Evolutionary conservation across 2,113 vertebrate species (phyloP).

Genomic region (Oreotragus oreotragus): DNA sequence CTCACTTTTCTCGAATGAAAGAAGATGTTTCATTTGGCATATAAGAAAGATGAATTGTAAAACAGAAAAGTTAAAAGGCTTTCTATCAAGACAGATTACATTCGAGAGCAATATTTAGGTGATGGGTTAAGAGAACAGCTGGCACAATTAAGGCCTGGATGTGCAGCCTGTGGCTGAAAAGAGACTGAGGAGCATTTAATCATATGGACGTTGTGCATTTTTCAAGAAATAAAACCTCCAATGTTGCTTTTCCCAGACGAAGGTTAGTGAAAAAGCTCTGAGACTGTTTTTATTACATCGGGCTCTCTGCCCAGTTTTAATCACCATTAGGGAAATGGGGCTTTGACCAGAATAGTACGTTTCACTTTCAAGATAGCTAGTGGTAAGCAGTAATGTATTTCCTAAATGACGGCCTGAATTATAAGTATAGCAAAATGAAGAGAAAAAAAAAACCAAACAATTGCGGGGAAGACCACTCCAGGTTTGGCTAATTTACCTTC

Average conservation of each 20-base stretch:
- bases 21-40: conserved; percentile 5
- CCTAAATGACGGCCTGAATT: background rate
- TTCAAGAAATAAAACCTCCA: conserved; percentile 63
- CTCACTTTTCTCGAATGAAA: conserved; percentile 27
- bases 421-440: background rate
- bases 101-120: conserved; percentile 48
- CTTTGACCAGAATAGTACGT: background rate
- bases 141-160: conserved; percentile 40
- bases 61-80: conserved; percentile 37
- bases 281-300: conserved; percentile 55
- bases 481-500: background rate
- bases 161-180: conserved; percentile 23
- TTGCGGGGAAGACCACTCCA: background rate
- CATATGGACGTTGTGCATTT: conserved; percentile 40
- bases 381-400: background rate
- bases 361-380: conserved; percentile 39
- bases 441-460: background rate
- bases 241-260: conserved; percentile 53
- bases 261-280: conserved; percentile 20
- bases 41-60: conserved; percentile 42
- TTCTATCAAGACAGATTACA: conserved; percentile 25
- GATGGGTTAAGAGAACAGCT: conserved; percentile 48
- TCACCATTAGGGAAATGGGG: conserved; percentile 51
- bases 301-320: conserved; percentile 56
- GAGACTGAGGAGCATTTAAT: conserved; percentile 61